Evolutionary conservation across 2,797 vertebrate species (phyloP), one percentile per base, ranked within the genome.

Genomic region (Protonibea diacanthus): DNA sequence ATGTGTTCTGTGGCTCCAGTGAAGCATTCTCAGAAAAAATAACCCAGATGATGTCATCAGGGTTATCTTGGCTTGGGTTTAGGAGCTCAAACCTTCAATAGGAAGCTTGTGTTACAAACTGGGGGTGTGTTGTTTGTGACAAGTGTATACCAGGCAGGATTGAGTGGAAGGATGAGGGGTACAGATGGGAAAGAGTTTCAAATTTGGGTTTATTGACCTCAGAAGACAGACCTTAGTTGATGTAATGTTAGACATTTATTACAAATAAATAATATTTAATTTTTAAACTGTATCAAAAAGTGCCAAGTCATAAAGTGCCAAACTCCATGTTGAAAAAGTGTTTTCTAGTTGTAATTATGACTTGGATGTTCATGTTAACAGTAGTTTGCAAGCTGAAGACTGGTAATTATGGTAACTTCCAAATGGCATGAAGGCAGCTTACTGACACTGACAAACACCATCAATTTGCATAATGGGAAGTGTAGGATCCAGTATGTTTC

Each of bases 361-460:
- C 42, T 12, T 15, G n/a, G 17, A 49, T 58, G 45, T 33, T 72
- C 23, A 48, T 0, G 2, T 71, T 38, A 33, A 53, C 58, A 44
- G 38, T 71, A 27, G 79, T 61, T 60, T 75, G 29, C 29, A 63
- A 69, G 33, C 33, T 71, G 17, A 55, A 76, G 49, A 23, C 2
- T 23, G 25, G 21, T 66, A n/a, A 66, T 73, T 78, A 74, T 25
- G 15, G 17, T 58, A 25, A 64, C 29, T 33, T 53, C 40, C 6
- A 74, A 62, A 74, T 47, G 1, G 59, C 6, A 57, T 17, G 17
- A 48, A 51, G 17, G 27, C 6, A 17, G 42, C 53, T 13, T 25
- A 18, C 4, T 65, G 21, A 65, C 44, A n/a, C 4, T 65, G 21
- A 65, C 44, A 56, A 25, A n/a, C 13, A 5, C 48, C 3, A 44